Percentiles rank a stretch among this genome's conserved stretches.
phyloP scores from a whole-genome alignment of 1,140 invertebrate genomes.

The Sycophila sp. region DNA sequence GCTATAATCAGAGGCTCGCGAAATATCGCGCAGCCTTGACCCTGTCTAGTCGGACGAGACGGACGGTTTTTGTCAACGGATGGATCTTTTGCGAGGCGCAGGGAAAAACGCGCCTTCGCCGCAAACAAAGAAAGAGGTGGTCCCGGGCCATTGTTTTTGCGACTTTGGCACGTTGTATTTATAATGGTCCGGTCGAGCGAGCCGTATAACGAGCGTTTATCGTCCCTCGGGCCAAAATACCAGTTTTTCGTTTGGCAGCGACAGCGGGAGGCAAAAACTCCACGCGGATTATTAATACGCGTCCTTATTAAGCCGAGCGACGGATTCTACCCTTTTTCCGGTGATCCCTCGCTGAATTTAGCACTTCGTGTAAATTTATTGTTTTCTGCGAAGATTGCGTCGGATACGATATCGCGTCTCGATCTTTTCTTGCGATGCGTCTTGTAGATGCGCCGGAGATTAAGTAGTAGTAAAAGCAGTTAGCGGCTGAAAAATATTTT shows the following conservation, averaged over 20 bases:
- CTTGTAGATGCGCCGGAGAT: too few species aligned
- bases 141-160: slow-evolving; percentile 46
- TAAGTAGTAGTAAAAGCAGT: too few species aligned
- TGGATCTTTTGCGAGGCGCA: slow-evolving; percentile 36
- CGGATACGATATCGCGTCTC: not conserved
- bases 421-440: too few species aligned
- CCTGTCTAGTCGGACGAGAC: slow-evolving; percentile 32
- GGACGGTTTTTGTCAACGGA: slow-evolving; percentile 36
- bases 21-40: slow-evolving; percentile 27
- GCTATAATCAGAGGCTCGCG: too few species aligned
- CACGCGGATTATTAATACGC: not conserved
- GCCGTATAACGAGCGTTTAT: slow-evolving; percentile 41
- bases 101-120: slow-evolving; percentile 30
- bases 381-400: not conserved
- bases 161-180: slow-evolving; percentile 43
- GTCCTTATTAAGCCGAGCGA: slow-evolving; percentile 23
- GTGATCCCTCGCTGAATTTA: too few species aligned
- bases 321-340: too few species aligned
- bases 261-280: not conserved
- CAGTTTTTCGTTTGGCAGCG: slow-evolving; percentile 19
- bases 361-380: too few species aligned
- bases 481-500: too few species aligned
- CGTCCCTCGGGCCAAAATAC: slow-evolving; percentile 21
- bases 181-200: slow-evolving; percentile 32
- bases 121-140: slow-evolving; percentile 33